Conservation (phyloP, 2,888 invertebrate genomes). For the Listrodromus nycthemerus region DNA sequence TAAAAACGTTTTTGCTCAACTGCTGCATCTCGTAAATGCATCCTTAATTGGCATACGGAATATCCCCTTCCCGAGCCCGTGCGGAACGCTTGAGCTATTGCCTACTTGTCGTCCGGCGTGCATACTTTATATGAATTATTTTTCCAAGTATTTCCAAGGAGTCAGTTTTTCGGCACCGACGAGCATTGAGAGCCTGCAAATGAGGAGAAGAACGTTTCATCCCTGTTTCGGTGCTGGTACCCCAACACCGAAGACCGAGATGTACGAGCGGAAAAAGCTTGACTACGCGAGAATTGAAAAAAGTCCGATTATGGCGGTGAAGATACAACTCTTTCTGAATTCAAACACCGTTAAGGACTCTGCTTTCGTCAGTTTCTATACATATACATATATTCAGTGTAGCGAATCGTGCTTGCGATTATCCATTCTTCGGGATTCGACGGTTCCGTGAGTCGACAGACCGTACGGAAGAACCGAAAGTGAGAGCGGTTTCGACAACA, state of each 20-base stretch:
- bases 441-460: slow-evolving; percentile 52
- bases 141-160: not conserved
- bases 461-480: slow-evolving; percentile 63
- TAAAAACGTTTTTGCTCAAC: slow-evolving; percentile 49
- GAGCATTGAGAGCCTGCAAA: slow-evolving; percentile 14
- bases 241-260: not conserved
- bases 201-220: slow-evolving; percentile 11
- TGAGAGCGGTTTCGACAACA: slow-evolving; percentile 6
- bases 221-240: not conserved
- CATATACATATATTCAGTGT: slow-evolving; percentile 7
- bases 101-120: slow-evolving; percentile 47
- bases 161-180: slow-evolving; percentile 10
- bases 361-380: not conserved
- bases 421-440: slow-evolving; percentile 70
- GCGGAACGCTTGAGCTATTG: slow-evolving; percentile 46
- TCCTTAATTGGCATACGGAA: slow-evolving; percentile 18
- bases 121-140: slow-evolving; percentile 33
- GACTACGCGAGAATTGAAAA: slow-evolving; percentile 19
- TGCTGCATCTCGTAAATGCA: slow-evolving; percentile 42
- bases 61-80: slow-evolving; percentile 10
- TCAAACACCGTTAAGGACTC: slow-evolving; percentile 69
- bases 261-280: not conserved
- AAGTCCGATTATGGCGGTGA: slow-evolving; percentile 29
- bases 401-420: slow-evolving; percentile 1
- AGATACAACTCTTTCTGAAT: slow-evolving; percentile 65